A percentile compares a stretch with the other conserved stretches of the same genome.
Conservation (phyloP, 1,140 invertebrate genomes). For the Armadillidium nasatum region DNA sequence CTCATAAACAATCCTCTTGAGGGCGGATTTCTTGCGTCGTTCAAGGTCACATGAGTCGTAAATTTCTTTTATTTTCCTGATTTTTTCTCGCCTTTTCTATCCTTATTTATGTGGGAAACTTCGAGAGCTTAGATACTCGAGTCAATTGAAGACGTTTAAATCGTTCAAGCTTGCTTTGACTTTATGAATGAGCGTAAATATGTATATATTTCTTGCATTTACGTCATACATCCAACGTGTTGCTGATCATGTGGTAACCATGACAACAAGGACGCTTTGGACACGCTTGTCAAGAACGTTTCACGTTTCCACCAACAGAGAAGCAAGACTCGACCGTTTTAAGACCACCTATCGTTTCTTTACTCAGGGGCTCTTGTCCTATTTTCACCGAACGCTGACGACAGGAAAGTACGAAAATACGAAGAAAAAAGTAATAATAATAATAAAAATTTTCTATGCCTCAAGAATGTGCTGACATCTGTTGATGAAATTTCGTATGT, state of each 20-base stretch:
- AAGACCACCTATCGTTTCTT: background rate
- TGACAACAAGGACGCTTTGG: background rate
- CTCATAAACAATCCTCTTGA: background rate
- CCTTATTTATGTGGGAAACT: background rate
- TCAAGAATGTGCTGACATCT: background rate
- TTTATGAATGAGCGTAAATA: background rate
- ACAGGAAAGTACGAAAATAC: background rate
- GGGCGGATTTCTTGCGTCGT: background rate
- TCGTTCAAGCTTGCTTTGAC: background rate
- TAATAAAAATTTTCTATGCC: background rate
- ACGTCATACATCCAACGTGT: constrained; percentile 1
- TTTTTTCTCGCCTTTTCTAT: background rate
- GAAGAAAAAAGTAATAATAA: background rate
- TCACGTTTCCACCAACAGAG: background rate
- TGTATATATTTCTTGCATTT: background rate
- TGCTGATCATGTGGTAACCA: background rate
- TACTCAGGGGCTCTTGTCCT: background rate
- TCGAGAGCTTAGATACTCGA: background rate
- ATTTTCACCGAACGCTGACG: background rate
- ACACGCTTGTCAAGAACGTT: background rate
- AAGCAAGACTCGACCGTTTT: background rate
- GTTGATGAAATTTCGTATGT: background rate
- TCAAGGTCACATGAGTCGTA: constrained; percentile 8
- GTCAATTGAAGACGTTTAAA: background rate
- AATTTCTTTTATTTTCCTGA: background rate